Conservation (phyloP, 2,113 vertebrate genomes). For the Cavia aperea region DNA sequence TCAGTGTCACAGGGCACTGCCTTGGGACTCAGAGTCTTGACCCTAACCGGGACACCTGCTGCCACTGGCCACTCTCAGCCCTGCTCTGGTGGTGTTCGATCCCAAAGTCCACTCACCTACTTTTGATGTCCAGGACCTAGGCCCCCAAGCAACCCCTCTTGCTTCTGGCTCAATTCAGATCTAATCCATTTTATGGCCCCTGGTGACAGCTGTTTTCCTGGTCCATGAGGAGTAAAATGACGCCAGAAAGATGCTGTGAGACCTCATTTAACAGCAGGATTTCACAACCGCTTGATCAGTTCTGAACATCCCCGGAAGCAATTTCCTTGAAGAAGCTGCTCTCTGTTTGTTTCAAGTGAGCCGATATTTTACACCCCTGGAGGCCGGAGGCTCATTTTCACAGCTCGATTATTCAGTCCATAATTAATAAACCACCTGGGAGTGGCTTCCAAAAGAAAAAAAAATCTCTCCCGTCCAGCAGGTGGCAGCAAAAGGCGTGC, state of each 20-base stretch:
- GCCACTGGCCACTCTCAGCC: not conserved
- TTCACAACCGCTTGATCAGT: not conserved
- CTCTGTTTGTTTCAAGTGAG: not conserved
- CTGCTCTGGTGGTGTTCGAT: not conserved
- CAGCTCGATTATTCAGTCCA: conserved; percentile 52
- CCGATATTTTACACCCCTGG: conserved; percentile 16
- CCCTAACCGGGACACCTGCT: not conserved
- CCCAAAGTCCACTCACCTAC: not conserved
- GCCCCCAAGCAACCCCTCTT: not conserved
- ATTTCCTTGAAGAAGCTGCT: not conserved
- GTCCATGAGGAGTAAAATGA: not conserved
- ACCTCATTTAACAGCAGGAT: not conserved
- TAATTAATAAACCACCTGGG: conserved; percentile 69
- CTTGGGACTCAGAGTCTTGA: not conserved
- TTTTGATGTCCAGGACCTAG: not conserved
- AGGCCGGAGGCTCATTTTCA: conserved; percentile 41
- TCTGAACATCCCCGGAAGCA: conserved; percentile 27
- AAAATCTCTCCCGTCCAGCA: conserved; percentile 47
- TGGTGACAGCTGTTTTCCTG: not conserved
- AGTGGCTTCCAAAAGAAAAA: conserved; percentile 26
- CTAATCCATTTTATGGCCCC: not conserved
- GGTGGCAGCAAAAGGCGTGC: conserved; percentile 50
- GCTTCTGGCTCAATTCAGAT: not conserved
- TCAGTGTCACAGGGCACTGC: not conserved
- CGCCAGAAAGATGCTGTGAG: not conserved